Percentiles rank a stretch among this genome's conserved stretches.
phyloP scores from a whole-genome alignment of 2,797 vertebrate genomes.

The Danio kyathit region DNA sequence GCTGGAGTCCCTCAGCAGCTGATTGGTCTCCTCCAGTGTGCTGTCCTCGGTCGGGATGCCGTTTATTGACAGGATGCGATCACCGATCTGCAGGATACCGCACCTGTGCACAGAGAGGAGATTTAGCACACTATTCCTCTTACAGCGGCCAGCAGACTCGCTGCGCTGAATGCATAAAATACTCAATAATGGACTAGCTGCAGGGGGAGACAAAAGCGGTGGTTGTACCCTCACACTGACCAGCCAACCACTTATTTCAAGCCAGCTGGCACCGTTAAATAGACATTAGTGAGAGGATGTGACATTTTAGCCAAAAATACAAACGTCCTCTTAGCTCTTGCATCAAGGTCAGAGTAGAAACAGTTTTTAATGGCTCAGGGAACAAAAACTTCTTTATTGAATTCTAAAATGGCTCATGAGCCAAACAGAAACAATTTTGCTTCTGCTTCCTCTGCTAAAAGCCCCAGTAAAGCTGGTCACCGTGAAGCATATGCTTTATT shows the following conservation, averaged over 20 bases:
- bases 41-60: constrained; percentile 96
- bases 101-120: constrained; percentile 80
- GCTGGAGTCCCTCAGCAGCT: constrained; percentile 95
- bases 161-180: constrained; percentile 8
- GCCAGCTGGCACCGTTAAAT: constrained; percentile 29
- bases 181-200: constrained; percentile 16
- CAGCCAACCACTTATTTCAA: constrained; percentile 13
- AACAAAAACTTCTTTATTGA: constrained; percentile 5
- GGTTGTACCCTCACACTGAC: neutral
- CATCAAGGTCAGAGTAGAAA: constrained; percentile 27
- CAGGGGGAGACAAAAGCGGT: constrained; percentile 5
- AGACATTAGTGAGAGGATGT: constrained; percentile 30
- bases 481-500: neutral
- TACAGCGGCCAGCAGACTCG: neutral
- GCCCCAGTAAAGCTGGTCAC: neutral
- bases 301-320: constrained; percentile 32
- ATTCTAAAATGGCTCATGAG: neutral
- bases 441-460: neutral
- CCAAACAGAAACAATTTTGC: neutral
- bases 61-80: constrained; percentile 95
- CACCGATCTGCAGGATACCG: constrained; percentile 95
- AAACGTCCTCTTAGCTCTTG: constrained; percentile 17
- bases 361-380: constrained; percentile 23
- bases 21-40: constrained; percentile 97
- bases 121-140: constrained; percentile 19